These are phyloP conservation scores for Tretioscincus oriximinensis DNA, from an alignment of 2,113 vertebrate species.

Conservation along the genomic window DNA sequence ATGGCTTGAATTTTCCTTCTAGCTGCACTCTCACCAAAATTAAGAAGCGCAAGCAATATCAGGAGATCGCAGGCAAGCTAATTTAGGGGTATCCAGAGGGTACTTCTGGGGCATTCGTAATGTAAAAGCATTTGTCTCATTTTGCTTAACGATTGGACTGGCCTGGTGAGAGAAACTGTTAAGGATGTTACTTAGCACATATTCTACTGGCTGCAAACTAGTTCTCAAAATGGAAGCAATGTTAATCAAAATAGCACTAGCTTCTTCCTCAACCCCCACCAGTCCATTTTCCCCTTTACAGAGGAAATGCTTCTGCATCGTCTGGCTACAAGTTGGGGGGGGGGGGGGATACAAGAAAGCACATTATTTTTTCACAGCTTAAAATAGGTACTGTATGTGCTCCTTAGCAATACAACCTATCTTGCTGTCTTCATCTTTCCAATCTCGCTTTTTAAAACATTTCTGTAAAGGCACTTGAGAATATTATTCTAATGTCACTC, in stretches of 20 bases:
- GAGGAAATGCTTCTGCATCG: conserved; percentile 24
- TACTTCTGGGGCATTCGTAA: neutral
- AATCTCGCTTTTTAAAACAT: conserved; percentile 55
- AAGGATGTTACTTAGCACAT: neutral
- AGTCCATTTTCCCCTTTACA: conserved; percentile 5
- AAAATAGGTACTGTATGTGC: conserved; percentile 51
- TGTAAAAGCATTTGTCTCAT: neutral
- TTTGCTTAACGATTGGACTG: neutral
- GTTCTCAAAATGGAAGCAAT: neutral
- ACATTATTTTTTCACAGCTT: conserved; percentile 51
- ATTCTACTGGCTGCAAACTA: neutral
- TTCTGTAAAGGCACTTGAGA: conserved; percentile 62
- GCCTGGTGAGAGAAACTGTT: neutral
- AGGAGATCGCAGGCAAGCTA: neutral
- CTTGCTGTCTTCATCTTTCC: conserved; percentile 57
- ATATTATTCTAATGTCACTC: conserved; percentile 65
- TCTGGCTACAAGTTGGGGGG: neutral
- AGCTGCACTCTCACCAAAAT: neutral
- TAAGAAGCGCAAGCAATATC: neutral
- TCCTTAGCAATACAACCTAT: conserved; percentile 42
- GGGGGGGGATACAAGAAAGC: too few species aligned
- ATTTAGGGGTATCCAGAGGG: neutral
- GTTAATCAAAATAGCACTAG: conserved; percentile 23
- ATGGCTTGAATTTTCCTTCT: neutral
- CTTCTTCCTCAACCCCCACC: conserved; percentile 39